These are phyloP conservation scores for Artemia sinica DNA, from an alignment of 2,888 invertebrate genomes.

Conservation along the genomic window DNA sequence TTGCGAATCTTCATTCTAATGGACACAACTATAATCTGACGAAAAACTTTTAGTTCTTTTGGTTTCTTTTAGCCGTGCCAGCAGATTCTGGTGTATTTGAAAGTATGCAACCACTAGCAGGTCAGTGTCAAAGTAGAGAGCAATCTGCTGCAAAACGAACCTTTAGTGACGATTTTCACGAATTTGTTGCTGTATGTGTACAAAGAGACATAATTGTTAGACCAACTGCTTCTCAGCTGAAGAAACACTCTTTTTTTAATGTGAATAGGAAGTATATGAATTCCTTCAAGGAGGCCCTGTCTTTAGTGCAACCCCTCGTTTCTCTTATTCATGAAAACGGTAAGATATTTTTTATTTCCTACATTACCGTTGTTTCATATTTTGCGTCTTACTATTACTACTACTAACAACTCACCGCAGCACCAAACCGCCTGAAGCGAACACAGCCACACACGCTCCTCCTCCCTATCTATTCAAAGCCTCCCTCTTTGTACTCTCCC, in stretches of 20 bases:
- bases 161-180: slow-evolving; percentile 58
- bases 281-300: background rate
- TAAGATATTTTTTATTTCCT: background rate
- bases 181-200: slow-evolving; percentile 52
- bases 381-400: too few species aligned
- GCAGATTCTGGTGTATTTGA: slow-evolving; percentile 39
- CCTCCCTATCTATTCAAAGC: too few species aligned
- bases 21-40: background rate
- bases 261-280: slow-evolving; percentile 1
- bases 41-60: background rate
- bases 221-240: slow-evolving; percentile 48
- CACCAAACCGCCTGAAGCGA: too few species aligned
- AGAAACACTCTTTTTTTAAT: slow-evolving; percentile 30
- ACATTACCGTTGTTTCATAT: too few species aligned
- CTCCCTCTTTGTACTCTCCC: too few species aligned
- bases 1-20: background rate
- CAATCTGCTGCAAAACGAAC: slow-evolving; percentile 35
- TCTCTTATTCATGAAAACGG: background rate
- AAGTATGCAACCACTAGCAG: slow-evolving; percentile 29
- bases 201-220: slow-evolving; percentile 49
- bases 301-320: slow-evolving; percentile 7
- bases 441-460: too few species aligned
- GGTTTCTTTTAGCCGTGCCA: background rate
- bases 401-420: too few species aligned
- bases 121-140: background rate